phyloP scores from a whole-genome alignment of 2,888 invertebrate genomes.

The Rhyacophila evoluta region DNA sequence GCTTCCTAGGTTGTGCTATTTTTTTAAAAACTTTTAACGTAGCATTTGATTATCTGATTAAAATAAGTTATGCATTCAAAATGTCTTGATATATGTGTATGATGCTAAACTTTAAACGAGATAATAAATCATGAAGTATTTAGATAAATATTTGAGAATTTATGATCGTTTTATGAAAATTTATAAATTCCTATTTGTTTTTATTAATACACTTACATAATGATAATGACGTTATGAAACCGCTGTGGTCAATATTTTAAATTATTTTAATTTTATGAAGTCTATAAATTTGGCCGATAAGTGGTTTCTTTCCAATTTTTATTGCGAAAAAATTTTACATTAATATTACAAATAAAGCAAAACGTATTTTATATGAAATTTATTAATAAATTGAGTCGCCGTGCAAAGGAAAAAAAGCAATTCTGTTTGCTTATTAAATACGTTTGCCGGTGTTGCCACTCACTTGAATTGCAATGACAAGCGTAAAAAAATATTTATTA shows the following conservation, averaged over 20 bases:
- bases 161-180: too few relatives aligned
- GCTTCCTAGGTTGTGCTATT: too few relatives aligned
- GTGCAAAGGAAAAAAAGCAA: not conserved
- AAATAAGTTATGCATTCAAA: too few relatives aligned
- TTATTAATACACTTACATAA: not conserved
- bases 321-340: not conserved
- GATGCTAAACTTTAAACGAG: not conserved
- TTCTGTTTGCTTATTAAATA: not conserved
- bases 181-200: too few relatives aligned
- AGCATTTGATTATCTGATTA: too few relatives aligned
- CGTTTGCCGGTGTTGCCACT: not conserved
- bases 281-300: not conserved
- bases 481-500: conserved; percentile 10
- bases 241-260: not conserved
- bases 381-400: not conserved
- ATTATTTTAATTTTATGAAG: not conserved
- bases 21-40: too few relatives aligned
- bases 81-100: too few relatives aligned
- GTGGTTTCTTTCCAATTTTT: not conserved
- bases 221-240: not conserved
- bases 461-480: not conserved
- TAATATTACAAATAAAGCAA: not conserved
- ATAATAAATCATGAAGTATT: too few relatives aligned
- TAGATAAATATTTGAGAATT: too few relatives aligned
- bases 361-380: not conserved